Evolutionary conservation across 2,888 invertebrate species (phyloP).

Genomic region (Tethea ocularis): DNA sequence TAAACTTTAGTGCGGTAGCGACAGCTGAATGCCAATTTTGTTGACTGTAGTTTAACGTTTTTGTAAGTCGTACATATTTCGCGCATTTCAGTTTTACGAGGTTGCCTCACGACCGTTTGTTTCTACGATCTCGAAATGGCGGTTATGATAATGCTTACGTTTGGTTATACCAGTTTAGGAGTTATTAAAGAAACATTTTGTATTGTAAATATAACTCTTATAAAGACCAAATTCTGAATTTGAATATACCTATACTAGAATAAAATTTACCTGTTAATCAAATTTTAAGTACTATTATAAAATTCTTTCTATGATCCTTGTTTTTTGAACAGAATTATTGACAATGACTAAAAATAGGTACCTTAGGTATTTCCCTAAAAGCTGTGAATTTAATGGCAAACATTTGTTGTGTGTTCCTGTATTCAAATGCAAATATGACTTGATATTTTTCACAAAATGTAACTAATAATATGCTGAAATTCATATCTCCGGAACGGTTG

Average conservation of each 20-base stretch:
- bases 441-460: too few species aligned
- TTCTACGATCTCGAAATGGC: neutral
- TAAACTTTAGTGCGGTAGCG: conserved; percentile 56
- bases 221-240: too few species aligned
- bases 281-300: neutral
- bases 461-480: too few species aligned
- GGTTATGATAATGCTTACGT: neutral
- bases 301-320: too few species aligned
- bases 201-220: neutral
- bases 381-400: neutral
- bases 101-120: conserved; percentile 4
- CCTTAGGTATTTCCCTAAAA: too few species aligned
- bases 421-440: too few species aligned
- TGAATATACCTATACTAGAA: too few species aligned
- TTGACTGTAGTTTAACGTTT: conserved; percentile 43
- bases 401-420: neutral
- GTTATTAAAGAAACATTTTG: neutral
- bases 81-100: conserved; percentile 9
- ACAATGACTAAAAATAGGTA: too few species aligned
- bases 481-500: too few species aligned
- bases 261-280: neutral
- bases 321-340: too few species aligned
- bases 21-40: conserved; percentile 68
- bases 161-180: neutral
- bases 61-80: conserved; percentile 10